These are phyloP conservation scores for Plectrocnemia conspersa DNA, from an alignment of 1,140 invertebrate species.

Conservation along the genomic window DNA sequence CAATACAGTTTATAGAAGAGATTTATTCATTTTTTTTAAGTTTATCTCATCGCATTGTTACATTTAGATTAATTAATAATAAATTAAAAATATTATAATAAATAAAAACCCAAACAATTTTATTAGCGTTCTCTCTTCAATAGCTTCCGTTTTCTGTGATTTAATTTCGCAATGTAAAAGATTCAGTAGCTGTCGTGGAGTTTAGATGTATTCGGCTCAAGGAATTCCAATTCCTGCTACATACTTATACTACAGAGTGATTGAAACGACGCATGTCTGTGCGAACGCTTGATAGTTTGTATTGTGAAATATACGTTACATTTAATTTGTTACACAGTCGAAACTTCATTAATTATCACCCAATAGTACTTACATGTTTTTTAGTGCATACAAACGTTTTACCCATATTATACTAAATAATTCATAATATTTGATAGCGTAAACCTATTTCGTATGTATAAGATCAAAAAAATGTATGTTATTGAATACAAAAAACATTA, in stretches of 20 bases:
- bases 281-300: not conserved
- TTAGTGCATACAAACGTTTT: conserved; percentile 21
- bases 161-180: conserved; percentile 20
- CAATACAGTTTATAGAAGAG: not conserved
- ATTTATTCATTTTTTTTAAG: not conserved
- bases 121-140: conserved; percentile 6
- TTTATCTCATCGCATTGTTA: not conserved
- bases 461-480: conserved; percentile 36
- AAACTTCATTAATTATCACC: not conserved
- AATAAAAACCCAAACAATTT: conserved; percentile 4
- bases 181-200: conserved; percentile 26
- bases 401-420: conserved; percentile 31
- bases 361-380: not conserved
- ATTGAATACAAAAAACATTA: conserved; percentile 35
- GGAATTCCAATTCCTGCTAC: too few relatives aligned
- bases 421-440: conserved; percentile 36
- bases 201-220: conserved; percentile 33
- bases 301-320: conserved; percentile 2
- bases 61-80: not conserved
- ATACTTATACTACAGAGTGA: too few relatives aligned
- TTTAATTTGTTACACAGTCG: not conserved
- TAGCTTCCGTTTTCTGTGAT: conserved; percentile 24
- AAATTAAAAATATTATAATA: conserved; percentile 9
- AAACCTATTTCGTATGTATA: conserved; percentile 35
- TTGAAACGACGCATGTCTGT: not conserved